Conservation (phyloP, 2,113 vertebrate species). For the Symphodus melops region DNA sequence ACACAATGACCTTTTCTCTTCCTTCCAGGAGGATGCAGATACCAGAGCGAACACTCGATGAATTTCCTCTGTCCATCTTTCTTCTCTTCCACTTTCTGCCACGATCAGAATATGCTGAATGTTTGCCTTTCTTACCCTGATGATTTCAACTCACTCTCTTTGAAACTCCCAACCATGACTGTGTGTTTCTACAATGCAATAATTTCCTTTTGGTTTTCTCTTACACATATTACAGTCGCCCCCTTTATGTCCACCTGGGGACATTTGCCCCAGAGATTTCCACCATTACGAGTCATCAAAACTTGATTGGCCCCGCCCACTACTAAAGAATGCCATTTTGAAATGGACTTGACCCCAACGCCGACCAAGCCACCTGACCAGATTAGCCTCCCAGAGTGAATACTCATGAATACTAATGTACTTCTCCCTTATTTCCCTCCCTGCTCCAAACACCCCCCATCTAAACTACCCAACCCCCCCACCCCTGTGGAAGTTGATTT, state of each 20-base stretch:
- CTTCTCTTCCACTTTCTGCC: neutral
- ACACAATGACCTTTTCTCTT: conserved; percentile 25
- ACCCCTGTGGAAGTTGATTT: conserved; percentile 80
- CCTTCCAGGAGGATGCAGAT: conserved; percentile 67
- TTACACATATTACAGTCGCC: conserved; percentile 27
- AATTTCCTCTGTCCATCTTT: conserved; percentile 1
- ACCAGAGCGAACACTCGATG: neutral
- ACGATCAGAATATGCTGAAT: neutral
- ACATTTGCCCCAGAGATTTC: conserved; percentile 12
- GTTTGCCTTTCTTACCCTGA: conserved; percentile 9
- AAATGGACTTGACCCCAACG: conserved; percentile 22
- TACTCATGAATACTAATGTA: conserved; percentile 77
- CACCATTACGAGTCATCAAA: conserved; percentile 40
- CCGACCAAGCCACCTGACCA: conserved; percentile 50
- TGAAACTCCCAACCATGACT: neutral
- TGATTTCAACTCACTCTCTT: neutral
- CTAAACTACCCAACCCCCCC: conserved; percentile 58
- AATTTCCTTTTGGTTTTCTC: conserved; percentile 33
- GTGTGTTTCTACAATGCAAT: conserved; percentile 38
- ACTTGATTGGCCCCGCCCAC: conserved; percentile 53
- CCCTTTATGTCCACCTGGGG: conserved; percentile 22
- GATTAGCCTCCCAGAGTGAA: conserved; percentile 73
- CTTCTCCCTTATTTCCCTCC: conserved; percentile 76
- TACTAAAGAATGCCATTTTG: conserved; percentile 27
- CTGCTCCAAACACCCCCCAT: conserved; percentile 56